Percentiles rank a stretch among this genome's conserved stretches.
Evolutionary conservation across 2,113 vertebrate genomes (phyloP).

Genomic region (Macrotis lagotis): DNA sequence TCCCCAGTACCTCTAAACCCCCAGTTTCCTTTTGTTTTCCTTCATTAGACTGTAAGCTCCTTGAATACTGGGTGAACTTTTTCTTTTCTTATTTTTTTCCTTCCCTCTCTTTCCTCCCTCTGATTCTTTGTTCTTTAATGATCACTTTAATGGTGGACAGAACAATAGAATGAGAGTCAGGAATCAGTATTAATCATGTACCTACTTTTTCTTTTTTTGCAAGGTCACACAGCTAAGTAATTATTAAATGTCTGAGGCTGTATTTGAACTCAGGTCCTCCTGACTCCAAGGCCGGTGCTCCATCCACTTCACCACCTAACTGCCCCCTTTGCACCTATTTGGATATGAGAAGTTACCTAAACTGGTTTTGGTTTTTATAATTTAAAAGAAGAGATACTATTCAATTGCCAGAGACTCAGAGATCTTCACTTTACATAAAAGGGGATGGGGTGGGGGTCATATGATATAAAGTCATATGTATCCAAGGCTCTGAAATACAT

Average conservation of each 20-base stretch:
- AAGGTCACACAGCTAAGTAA: no score
- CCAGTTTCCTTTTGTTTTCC: background rate
- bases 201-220: no score
- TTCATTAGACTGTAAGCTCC: background rate
- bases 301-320: no score
- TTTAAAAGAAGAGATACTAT: background rate
- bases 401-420: background rate
- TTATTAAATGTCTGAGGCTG: no score
- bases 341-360: background rate
- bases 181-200: background rate
- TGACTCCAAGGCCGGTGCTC: no score
- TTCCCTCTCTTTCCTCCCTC: no score
- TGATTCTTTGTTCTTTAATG: no score
- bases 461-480: background rate
- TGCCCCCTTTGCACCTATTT: background rate
- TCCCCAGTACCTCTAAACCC: background rate
- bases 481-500: background rate
- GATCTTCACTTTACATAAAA: background rate
- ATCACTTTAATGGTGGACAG: background rate
- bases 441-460: background rate
- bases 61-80: background rate
- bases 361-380: background rate
- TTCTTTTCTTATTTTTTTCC: background rate
- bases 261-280: no score
- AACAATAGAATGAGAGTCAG: background rate